phyloP scores from a whole-genome alignment of 1,140 invertebrate genomes.

The Ephestia elutella region DNA sequence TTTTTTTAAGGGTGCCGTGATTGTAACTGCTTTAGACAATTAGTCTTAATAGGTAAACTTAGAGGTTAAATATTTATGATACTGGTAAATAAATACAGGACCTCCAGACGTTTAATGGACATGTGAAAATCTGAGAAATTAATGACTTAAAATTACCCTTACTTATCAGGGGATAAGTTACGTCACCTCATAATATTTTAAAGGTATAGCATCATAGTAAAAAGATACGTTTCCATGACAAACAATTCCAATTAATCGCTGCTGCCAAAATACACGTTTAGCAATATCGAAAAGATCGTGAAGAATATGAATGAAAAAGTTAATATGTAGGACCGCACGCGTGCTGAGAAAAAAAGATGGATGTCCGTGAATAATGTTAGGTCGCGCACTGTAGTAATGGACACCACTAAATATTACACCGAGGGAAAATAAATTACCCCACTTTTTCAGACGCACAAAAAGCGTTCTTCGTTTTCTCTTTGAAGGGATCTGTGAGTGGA shows the following conservation, averaged over 20 bases:
- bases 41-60: too few species aligned
- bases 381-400: constrained; percentile 72
- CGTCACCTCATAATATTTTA: too few species aligned
- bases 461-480: constrained; percentile 64
- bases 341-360: constrained; percentile 58
- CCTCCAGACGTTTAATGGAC: too few species aligned
- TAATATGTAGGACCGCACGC: constrained; percentile 58
- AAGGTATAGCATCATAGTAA: neutral
- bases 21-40: too few species aligned
- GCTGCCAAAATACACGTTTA: constrained; percentile 24
- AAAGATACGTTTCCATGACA: neutral
- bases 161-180: too few species aligned
- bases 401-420: constrained; percentile 72
- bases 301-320: constrained; percentile 60
- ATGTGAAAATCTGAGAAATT: too few species aligned
- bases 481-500: constrained; percentile 41
- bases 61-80: too few species aligned
- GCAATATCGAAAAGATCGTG: constrained; percentile 39
- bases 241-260: neutral
- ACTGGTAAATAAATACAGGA: too few species aligned
- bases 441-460: constrained; percentile 69
- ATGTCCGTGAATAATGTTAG: constrained; percentile 68
- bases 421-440: constrained; percentile 71
- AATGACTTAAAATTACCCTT: too few species aligned
- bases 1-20: too few species aligned